A percentile compares a stretch with the other conserved stretches of the same genome.
Conservation (phyloP, 2,797 vertebrate species). For the Helostoma temminkii region DNA sequence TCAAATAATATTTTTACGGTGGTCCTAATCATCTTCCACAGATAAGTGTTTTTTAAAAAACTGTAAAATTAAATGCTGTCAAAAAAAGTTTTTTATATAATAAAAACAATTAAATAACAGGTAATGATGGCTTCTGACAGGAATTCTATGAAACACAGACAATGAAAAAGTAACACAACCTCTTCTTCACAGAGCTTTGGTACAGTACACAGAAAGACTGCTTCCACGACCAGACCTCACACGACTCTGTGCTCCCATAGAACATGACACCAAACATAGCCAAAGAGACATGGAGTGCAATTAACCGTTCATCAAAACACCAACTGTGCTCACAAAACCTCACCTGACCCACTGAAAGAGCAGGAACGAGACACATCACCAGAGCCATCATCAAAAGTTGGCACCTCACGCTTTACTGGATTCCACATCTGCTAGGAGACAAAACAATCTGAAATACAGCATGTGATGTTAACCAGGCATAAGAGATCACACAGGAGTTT, state of each 20-base stretch:
- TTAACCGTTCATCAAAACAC: conserved; percentile 13
- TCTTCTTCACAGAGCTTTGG: neutral
- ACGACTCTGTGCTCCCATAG: conserved; percentile 8
- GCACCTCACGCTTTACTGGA: conserved; percentile 31
- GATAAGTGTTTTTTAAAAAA: too few species aligned
- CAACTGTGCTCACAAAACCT: conserved; percentile 18
- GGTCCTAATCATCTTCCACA: too few species aligned
- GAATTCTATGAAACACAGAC: too few species aligned
- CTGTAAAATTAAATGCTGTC: too few species aligned
- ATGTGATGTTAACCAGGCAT: conserved; percentile 48
- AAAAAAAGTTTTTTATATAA: too few species aligned
- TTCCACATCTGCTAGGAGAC: conserved; percentile 41
- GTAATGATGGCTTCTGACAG: too few species aligned
- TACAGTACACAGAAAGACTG: neutral
- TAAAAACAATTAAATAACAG: too few species aligned
- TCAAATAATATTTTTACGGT: too few species aligned
- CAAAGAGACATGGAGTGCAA: neutral
- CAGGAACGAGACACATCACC: conserved; percentile 13
- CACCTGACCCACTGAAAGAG: conserved; percentile 33
- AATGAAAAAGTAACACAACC: too few species aligned
- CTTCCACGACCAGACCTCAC: conserved; percentile 47
- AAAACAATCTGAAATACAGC: conserved; percentile 15
- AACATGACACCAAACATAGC: conserved; percentile 24
- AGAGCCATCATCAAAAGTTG: conserved; percentile 4
- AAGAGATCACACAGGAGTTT: conserved; percentile 63